A percentile compares a stretch with the other conserved stretches of the same genome.
Evolutionary conservation across 2,797 vertebrate genomes (phyloP).

Genomic region (Ceryle rudis): DNA sequence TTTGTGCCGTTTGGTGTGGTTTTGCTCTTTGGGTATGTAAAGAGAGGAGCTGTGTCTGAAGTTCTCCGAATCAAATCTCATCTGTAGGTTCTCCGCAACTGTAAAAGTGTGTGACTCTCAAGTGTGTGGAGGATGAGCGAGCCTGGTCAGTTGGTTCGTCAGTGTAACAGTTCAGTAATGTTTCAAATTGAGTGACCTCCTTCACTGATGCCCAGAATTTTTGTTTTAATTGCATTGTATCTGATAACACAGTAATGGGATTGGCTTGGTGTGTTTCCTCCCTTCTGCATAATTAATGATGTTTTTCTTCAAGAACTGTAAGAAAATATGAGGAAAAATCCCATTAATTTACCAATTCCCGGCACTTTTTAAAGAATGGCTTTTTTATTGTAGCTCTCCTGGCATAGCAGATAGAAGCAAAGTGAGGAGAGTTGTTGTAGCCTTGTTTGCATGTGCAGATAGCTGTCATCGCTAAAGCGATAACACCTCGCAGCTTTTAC

Average conservation of each 20-base stretch:
- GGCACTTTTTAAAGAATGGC: background rate
- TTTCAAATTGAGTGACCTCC: background rate
- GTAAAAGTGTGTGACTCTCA: background rate
- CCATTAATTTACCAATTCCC: background rate
- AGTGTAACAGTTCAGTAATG: background rate
- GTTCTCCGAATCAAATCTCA: background rate
- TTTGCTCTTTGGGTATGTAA: background rate
- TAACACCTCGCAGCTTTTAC: background rate
- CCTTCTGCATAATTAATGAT: background rate
- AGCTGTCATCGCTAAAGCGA: background rate
- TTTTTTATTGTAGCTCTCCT: background rate
- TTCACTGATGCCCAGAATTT: background rate
- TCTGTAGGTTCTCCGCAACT: background rate
- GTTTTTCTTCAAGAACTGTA: background rate
- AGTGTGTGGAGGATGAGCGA: background rate
- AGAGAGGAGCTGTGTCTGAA: background rate
- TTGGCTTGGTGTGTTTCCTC: background rate
- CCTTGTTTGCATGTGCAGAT: background rate
- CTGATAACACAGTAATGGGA: background rate
- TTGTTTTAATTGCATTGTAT: background rate
- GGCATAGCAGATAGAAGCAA: background rate
- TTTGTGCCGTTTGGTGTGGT: background rate
- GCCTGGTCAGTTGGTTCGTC: background rate
- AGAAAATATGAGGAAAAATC: background rate
- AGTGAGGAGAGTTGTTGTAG: background rate